Percentiles rank a stretch among this genome's conserved stretches.
Evolutionary conservation across 2,888 invertebrate genomes (phyloP).

Genomic region (Melipona beecheii): DNA sequence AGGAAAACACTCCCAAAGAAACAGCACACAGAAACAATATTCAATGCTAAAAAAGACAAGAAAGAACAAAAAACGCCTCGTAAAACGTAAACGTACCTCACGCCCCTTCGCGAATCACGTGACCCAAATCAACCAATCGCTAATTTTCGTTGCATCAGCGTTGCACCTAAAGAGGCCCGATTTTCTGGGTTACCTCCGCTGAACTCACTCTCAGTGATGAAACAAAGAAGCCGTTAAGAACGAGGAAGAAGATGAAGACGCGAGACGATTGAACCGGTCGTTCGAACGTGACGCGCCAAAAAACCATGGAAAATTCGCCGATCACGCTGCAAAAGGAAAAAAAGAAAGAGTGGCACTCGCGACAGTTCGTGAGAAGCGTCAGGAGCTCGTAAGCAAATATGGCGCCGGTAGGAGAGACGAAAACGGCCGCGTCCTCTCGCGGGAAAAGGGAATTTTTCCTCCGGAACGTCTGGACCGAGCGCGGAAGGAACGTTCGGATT

Average conservation of each 20-base stretch:
- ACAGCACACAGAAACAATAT: background rate
- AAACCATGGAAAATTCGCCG: slow-evolving; percentile 3
- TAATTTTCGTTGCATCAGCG: no score
- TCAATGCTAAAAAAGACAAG: background rate
- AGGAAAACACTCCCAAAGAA: no score
- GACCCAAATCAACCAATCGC: no score
- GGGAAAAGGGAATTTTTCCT: slow-evolving; percentile 31
- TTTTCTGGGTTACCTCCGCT: no score
- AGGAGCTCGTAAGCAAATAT: slow-evolving; percentile 8
- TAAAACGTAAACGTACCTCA: no score
- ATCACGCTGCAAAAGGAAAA: background rate
- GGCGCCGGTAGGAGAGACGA: background rate
- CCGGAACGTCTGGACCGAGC: background rate
- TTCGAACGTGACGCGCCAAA: background rate
- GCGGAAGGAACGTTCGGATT: background rate
- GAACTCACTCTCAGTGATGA: no score
- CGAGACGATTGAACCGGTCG: background rate
- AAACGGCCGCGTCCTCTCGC: background rate
- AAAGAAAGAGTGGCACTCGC: background rate
- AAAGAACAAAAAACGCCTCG: no score
- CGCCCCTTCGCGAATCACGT: no score
- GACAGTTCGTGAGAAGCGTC: slow-evolving; percentile 1
- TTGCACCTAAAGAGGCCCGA: no score
- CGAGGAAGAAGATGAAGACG: background rate
- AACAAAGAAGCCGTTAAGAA: background rate